Evolutionary conservation across 2,888 invertebrate species (phyloP), one percentile per base, ranked within the genome.

Genomic region (Diadegma fenestrale): DNA sequence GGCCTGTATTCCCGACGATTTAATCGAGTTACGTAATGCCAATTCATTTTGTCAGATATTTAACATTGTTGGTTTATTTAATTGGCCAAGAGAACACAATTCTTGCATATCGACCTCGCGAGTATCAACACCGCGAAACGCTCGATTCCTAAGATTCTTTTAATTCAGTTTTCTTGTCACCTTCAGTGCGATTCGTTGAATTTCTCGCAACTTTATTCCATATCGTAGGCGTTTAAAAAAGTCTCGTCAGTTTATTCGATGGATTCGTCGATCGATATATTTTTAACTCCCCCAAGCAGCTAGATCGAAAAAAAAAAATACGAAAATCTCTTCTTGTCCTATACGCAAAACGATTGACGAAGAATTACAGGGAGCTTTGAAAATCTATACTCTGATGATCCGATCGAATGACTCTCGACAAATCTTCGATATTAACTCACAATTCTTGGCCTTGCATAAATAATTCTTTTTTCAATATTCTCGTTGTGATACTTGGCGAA

Each of bases 361-460:
- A 71, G 58, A 63, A 58, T 73, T 33, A 14, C 19, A 0, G 19
- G 0, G 17, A 10, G 68, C 68, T n/a, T 64, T 71, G 51, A 68
- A 73, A 69, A 75, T 68, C 4, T 58, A 78, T 64, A 80, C 80
- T 71, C 17, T 14, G 58, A 77, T 73, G 78, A 84, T 73, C 72
- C 51, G 73, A 77, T 78, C 51, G 51, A 73, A 61, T 30, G 26
- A 48, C 54, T 64, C 6, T 26, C 33, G 51, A 81, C 78, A 75
- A 84, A 48, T 33, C 72, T 61, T 61, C 72, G 73, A 84, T 81
- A 73, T 78, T 81, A 73, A 84, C 26, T 41, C 77, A 78, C 68
- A 73, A 78, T 78, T 73, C 78, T 58, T 81, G 54, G 22, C 73
- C 81, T 81, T 51, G 33, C 26, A 7, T n/a, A 30, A 26, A 19